Evolutionary conservation across 2,113 vertebrate species (phyloP).

Genomic region (Balaeniceps rex): DNA sequence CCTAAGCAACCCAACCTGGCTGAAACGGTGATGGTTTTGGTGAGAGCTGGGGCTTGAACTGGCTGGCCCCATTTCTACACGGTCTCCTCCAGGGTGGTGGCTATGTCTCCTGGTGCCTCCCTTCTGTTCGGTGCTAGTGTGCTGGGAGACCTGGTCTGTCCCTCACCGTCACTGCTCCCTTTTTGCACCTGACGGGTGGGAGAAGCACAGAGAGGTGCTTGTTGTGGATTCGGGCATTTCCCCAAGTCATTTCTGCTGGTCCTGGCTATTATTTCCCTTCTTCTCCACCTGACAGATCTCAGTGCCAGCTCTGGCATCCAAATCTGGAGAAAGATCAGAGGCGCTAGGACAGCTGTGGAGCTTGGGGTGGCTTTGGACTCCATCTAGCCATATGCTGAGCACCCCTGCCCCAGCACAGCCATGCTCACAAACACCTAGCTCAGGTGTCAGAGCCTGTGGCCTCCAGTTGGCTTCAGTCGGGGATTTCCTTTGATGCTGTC

Average conservation of each 20-base stretch:
- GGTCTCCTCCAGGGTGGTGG: background rate
- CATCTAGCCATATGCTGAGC: background rate
- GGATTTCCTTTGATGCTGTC: background rate
- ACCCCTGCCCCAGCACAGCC: background rate
- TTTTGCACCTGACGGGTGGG: accelerated
- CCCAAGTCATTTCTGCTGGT: background rate
- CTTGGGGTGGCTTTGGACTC: background rate
- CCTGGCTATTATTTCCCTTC: background rate
- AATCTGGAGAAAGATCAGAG: background rate
- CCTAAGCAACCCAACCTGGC: background rate
- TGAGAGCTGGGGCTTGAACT: background rate
- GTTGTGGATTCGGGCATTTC: background rate
- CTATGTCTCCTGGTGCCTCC: background rate
- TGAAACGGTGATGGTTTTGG: background rate
- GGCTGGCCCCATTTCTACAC: background rate
- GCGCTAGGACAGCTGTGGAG: background rate
- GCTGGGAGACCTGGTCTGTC: background rate
- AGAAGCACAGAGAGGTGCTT: background rate
- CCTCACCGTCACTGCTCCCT: background rate
- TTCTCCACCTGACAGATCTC: background rate
- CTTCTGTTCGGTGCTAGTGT: background rate
- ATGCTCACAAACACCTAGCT: background rate
- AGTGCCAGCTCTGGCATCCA: background rate
- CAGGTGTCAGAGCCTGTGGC: background rate
- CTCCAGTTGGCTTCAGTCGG: background rate